Evolutionary conservation across 2,888 invertebrate genomes (phyloP), one percentile per base, ranked within the genome.

Genomic region (Oxystoma pomonae): DNA sequence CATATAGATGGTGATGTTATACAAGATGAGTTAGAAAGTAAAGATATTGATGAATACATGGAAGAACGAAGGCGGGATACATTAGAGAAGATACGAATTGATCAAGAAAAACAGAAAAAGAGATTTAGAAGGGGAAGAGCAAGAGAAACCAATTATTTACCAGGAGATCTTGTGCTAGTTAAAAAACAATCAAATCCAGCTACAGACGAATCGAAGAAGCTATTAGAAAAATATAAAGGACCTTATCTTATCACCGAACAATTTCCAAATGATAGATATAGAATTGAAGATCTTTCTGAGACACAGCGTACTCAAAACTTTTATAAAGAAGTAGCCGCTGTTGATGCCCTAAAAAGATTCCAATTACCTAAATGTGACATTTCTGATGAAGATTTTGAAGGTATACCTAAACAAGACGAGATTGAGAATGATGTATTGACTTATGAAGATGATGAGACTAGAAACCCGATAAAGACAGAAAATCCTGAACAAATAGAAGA

Each of bases 311-410:
- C 9, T 9, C 22, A 58, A 49, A 21, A 21, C 12, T 58, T 58
- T 49, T 58, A 22, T 19, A 55, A 50, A 58, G 58, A 50, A 58
- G 58, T 58, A 9, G 58, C 16, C 5, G 49, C 59, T 58, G 17
- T 52, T 12, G 35, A 22, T 21, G 20, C 60, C 50, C 58, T 17
- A 19, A 59, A 58, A 51, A 60, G 55, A 22, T 61, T 9, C 53
- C 7, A 50, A 52, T 56, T 19, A n/a, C n/a, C n/a, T n/a, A n/a
- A n/a, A n/a, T n/a, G n/a, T n/a, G n/a, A n/a, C n/a, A n/a, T n/a
- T n/a, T n/a, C n/a, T n/a, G n/a, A n/a, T n/a, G n/a, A n/a, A n/a
- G n/a, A n/a, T n/a, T n/a, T n/a, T n/a, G n/a, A n/a, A n/a, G n/a
- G n/a, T n/a, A n/a, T n/a, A n/a, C n/a, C n/a, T n/a, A n/a, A n/a